These are phyloP conservation scores for Callorhinus ursinus DNA, from an alignment of 2,113 vertebrate species.

Conservation along the genomic window DNA sequence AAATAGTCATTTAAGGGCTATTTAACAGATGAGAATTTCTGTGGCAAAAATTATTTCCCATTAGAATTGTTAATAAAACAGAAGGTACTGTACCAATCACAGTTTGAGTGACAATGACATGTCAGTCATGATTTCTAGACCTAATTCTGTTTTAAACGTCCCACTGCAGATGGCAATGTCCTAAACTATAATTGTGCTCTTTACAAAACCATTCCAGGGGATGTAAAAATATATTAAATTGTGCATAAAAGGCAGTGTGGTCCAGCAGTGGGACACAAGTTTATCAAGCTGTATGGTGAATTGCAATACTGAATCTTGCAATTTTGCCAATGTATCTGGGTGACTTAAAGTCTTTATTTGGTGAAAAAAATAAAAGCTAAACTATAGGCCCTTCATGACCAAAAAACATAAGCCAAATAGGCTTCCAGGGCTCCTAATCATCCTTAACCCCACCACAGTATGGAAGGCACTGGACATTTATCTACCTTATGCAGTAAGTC, in stretches of 20 bases:
- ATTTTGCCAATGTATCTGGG: not conserved
- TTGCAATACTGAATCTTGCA: not conserved
- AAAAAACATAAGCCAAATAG: not conserved
- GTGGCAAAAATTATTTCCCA: not conserved
- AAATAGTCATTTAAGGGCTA: not conserved
- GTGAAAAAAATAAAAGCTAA: not conserved
- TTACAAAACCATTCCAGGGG: not conserved
- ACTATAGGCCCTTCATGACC: not conserved
- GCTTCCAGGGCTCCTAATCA: not conserved
- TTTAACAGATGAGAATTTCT: not conserved
- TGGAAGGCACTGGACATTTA: too few species aligned
- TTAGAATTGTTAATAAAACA: conserved; percentile 9
- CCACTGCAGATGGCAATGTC: not conserved
- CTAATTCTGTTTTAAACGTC: not conserved
- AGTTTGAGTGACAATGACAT: not conserved
- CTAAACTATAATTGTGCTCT: not conserved
- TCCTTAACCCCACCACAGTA: fast-evolving
- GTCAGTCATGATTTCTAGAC: not conserved
- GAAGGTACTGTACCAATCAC: not conserved
- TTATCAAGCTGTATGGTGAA: not conserved
- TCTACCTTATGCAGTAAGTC: not conserved
- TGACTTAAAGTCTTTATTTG: not conserved
- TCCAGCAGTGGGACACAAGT: not conserved
- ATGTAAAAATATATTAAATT: not conserved
- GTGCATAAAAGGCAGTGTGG: too few species aligned